Evolutionary conservation across 2,797 vertebrate genomes (phyloP).

Genomic region (Ispidina picta): DNA sequence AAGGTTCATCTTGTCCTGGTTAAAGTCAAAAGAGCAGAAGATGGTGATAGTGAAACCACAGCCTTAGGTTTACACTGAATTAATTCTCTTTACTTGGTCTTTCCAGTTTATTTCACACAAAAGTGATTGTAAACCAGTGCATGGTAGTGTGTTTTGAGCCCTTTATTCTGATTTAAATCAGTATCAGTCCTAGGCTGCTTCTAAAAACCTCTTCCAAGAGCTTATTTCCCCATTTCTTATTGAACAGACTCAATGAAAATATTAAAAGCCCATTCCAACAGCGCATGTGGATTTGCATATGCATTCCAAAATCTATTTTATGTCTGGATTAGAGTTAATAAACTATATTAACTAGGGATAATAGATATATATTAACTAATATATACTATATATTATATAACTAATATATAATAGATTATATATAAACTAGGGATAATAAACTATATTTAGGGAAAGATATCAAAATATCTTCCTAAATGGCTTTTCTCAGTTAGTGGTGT

Average conservation of each 20-base stretch:
- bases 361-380: too few species aligned
- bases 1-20: neutral
- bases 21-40: neutral
- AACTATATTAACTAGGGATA: neutral
- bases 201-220: neutral
- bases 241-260: neutral
- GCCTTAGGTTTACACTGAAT: neutral
- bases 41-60: neutral
- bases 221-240: neutral
- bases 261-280: neutral
- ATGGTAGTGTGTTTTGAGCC: neutral
- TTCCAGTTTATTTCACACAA: neutral
- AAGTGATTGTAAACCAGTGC: neutral
- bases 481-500: neutral
- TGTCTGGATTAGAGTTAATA: neutral
- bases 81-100: neutral
- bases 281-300: neutral
- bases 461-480: neutral
- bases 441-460: neutral
- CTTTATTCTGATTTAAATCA: neutral
- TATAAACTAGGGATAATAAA: too few species aligned
- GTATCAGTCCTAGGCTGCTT: neutral
- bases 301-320: neutral
- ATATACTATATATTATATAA: too few species aligned
- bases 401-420: too few species aligned